Evolutionary conservation across 2,888 invertebrate genomes (phyloP), one percentile per base, ranked within the genome.

Genomic region (Andricus quercusramuli): DNA sequence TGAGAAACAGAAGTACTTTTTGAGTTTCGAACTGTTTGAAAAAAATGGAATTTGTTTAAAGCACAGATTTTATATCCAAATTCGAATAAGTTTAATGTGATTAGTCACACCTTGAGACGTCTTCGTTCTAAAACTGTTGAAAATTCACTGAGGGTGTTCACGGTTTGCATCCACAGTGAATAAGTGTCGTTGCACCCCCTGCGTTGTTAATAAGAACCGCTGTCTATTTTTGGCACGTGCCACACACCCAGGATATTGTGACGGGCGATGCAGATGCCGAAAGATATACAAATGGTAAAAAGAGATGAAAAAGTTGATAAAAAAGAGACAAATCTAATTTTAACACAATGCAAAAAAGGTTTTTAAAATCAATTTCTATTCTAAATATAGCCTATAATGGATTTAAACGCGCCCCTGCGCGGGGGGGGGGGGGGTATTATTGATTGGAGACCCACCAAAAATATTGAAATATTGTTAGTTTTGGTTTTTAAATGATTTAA

Each of bases 191-290:
- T 89, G 87, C 89, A 90, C 90, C 91, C 91, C 90, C 90, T 85
- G 88, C 89, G 83, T 89, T 77, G 90, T 81, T 84, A 77, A 85
- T 81, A 83, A 82, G 89, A 86, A 84, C 80, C 64, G 44, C 22
- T 70, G 85, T 89, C 91, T 91, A 91, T 91, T 91, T 91, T 84
- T 83, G 90, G 90, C 91, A 87, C 90, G 88, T 85, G 88, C 88
- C 85, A 56, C 79, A 76, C 79, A 65, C 41, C 47, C 82, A 76
- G 85, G 86, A 87, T 81, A 80, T 85, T 79, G 77, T 78, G 80
- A 78, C 80, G 77, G 77, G 70, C 20, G n/a, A 68, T 70, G 80
- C 82, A 76, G 80, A 82, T 83, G 77, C 80, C 47, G 44, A 25
- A 74, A 65, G 47, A 62, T 67, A 62, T 74, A 70, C 82, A 80